Evolutionary conservation across 1,140 invertebrate species (phyloP), one percentile per base, ranked within the genome.

Genomic region (Atopsyche davidsoni): DNA sequence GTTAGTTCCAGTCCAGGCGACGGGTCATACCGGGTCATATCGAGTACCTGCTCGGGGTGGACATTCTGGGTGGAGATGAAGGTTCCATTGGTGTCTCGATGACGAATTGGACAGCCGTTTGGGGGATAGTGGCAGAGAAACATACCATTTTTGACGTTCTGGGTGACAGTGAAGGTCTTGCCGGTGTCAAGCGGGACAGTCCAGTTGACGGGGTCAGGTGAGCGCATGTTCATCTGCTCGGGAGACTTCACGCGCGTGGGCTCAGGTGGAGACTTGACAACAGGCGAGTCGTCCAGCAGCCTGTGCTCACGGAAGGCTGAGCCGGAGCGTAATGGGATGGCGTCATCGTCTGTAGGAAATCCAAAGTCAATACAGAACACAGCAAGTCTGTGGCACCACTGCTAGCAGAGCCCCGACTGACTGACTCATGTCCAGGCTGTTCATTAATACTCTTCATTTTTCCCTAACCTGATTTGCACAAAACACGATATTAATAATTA

Each of bases 151-250:
- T 84, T 82, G 57, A 92, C 86, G 72, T 91, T 92, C 73, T 92
- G 89, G 24, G 89, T 92, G 55, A 92, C 89, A 34, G 89, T 92
- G 69, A 93, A 92, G 4, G 88, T 91, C 75, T 91, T 92, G 51
- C 89, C 89, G 50, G 89, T 93, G 67, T 94, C 90, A 56, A 94
- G 76, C 38, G 90, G 89, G 46, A 95, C 90, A 16, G 89, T 93
- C 91, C 91, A 95, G 68, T 92, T 92, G 60, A 93, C 90, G 42
- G 89, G 88, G 69, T 92, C 89, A 4, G 89, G 89, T 7, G 88
- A 91, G 40, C 88, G 80, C 80, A 93, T 87, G 60, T 91, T 82
- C 71, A 90, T 86, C 65, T 92, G 89, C 69, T 94, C 91, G 4
- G 91, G 91, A 2, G 89, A 92, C 73, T 93, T 93, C 44, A 94